Percentiles rank a stretch among this genome's conserved stretches.
Evolutionary conservation across 2,888 invertebrate species (phyloP).

Genomic region (Antheraea assamensis): DNA sequence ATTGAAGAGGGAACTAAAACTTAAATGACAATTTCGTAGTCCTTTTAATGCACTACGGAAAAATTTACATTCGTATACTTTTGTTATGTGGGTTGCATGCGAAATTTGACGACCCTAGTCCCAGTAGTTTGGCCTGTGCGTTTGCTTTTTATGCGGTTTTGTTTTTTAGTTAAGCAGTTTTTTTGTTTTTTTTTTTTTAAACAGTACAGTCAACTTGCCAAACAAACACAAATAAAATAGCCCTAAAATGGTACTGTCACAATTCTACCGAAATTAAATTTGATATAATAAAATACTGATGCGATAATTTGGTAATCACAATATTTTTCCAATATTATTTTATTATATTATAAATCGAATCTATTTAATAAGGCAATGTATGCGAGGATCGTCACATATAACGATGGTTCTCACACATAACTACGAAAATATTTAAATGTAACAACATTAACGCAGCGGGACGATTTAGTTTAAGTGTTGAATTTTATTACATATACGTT

Average conservation of each 20-base stretch:
- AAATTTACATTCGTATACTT: no score
- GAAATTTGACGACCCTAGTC: no score
- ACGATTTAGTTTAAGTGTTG: slow-evolving; percentile 32
- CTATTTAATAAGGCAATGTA: not conserved
- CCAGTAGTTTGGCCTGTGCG: no score
- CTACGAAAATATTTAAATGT: slow-evolving; percentile 39
- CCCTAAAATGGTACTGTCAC: not conserved
- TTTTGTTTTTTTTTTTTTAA: no score
- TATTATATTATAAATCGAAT: slow-evolving; percentile 6
- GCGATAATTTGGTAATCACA: not conserved
- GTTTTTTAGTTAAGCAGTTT: no score
- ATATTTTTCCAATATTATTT: not conserved
- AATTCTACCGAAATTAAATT: not conserved
- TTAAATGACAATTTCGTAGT: no score
- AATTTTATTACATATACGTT: slow-evolving; percentile 31
- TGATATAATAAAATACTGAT: not conserved
- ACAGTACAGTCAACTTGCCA: no score
- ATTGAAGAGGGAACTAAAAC: no score
- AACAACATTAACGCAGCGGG: slow-evolving; percentile 44
- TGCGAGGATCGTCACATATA: slow-evolving; percentile 22
- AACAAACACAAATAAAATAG: no score
- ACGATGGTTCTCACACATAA: slow-evolving; percentile 34
- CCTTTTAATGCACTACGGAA: no score
- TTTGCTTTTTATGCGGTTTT: no score
- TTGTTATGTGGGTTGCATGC: no score